phyloP scores from a whole-genome alignment of 2,113 vertebrate genomes.

The Formicarius rufipectus region DNA sequence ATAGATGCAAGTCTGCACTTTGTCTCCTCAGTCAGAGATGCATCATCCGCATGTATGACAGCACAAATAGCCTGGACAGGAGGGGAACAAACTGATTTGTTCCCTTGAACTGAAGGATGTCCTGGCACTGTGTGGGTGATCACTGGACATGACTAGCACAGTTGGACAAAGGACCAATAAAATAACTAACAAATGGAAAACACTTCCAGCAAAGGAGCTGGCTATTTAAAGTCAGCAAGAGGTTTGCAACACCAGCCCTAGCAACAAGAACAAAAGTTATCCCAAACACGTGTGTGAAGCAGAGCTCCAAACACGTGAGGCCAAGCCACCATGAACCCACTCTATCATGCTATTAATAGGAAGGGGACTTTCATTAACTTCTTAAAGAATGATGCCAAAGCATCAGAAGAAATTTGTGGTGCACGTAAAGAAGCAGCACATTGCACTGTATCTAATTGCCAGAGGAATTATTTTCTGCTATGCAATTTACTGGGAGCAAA shows the following conservation, averaged over 20 bases:
- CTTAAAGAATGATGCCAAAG: conserved; percentile 16
- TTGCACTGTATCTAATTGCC: conserved; percentile 54
- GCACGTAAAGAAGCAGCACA: neutral
- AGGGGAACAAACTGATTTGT: neutral
- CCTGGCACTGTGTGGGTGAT: neutral
- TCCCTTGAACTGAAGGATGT: neutral
- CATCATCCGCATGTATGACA: neutral
- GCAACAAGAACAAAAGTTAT: conserved; percentile 2
- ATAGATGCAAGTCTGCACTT: neutral
- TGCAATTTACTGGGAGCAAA: conserved; percentile 61
- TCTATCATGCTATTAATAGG: conserved; percentile 41
- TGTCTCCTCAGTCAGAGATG: neutral
- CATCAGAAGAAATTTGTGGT: neutral
- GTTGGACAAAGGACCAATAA: neutral
- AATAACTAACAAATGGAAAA: neutral
- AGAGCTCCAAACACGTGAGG: neutral
- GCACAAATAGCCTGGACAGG: neutral
- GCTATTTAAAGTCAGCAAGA: neutral
- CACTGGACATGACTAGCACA: neutral
- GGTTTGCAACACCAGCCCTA: conserved; percentile 9
- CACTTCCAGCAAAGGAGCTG: neutral
- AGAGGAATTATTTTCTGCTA: conserved; percentile 65
- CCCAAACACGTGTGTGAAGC: neutral
- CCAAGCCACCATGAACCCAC: neutral
- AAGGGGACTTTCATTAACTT: conserved; percentile 39